Evolutionary conservation across 2,113 vertebrate genomes (phyloP).

Genomic region (Stegostoma tigrinum): DNA sequence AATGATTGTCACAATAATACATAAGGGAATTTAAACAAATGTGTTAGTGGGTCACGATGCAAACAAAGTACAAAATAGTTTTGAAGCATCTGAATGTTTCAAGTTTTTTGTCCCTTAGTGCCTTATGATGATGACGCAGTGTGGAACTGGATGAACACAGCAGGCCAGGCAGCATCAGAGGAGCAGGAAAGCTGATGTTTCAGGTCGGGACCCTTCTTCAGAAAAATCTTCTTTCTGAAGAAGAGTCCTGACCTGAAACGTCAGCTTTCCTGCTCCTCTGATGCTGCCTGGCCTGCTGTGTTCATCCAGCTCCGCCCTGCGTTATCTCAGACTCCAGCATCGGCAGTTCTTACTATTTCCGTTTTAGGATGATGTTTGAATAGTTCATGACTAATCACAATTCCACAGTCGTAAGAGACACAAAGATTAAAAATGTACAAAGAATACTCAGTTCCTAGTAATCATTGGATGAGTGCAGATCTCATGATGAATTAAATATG

Average conservation of each 20-base stretch:
- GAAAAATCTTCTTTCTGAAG: too few species aligned
- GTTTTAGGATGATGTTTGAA: neutral
- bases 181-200: too few species aligned
- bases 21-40: neutral
- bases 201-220: too few species aligned
- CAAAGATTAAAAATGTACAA: neutral
- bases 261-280: too few species aligned
- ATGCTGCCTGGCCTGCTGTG: too few species aligned
- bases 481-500: neutral
- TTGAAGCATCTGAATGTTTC: neutral
- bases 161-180: too few species aligned
- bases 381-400: neutral
- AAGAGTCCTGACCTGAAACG: too few species aligned
- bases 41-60: neutral
- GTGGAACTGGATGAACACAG: too few species aligned
- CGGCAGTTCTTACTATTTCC: too few species aligned
- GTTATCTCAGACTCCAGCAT: too few species aligned
- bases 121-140: neutral
- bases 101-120: neutral
- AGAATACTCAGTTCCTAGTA: neutral
- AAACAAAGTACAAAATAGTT: neutral
- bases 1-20: neutral
- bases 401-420: neutral
- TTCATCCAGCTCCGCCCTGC: too few species aligned
- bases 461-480: neutral